A percentile compares a stretch with the other conserved stretches of the same genome.
Evolutionary conservation across 1,140 invertebrate species (phyloP).

Genomic region (Helicorthomorpha holstii): DNA sequence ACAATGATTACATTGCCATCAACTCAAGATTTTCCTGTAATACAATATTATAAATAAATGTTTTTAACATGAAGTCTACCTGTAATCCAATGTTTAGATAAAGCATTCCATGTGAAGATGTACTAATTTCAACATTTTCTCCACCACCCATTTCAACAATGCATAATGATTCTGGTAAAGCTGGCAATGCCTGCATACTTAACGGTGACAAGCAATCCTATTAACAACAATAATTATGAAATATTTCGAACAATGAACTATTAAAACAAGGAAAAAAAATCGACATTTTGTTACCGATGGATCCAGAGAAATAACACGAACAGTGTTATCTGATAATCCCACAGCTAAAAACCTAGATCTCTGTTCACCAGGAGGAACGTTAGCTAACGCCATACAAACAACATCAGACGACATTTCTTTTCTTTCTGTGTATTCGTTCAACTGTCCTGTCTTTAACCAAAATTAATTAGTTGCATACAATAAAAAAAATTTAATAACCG

Average conservation of each 20-base stretch:
- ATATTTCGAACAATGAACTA: too few species aligned
- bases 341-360: constrained; percentile 93
- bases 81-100: constrained; percentile 92
- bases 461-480: constrained; percentile 12
- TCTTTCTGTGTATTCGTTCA: constrained; percentile 95
- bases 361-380: constrained; percentile 86
- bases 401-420: constrained; percentile 94
- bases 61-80: constrained; percentile 18
- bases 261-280: background rate
- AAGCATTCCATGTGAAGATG: constrained; percentile 44
- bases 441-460: constrained; percentile 62
- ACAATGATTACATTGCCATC: too few species aligned
- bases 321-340: constrained; percentile 89
- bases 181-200: constrained; percentile 93
- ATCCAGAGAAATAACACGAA: constrained; percentile 93
- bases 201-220: constrained; percentile 76
- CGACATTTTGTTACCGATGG: constrained; percentile 47
- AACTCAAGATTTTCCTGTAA: background rate
- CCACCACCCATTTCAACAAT: constrained; percentile 76
- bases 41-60: background rate
- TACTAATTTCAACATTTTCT: constrained; percentile 43
- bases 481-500: background rate
- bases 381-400: constrained; percentile 94
- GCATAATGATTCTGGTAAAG: constrained; percentile 87
- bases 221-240: constrained; percentile 9